Percentiles rank a stretch among this genome's conserved stretches.
Evolutionary conservation across 2,797 vertebrate species (phyloP).

Genomic region (Leptoclinus maculatus): DNA sequence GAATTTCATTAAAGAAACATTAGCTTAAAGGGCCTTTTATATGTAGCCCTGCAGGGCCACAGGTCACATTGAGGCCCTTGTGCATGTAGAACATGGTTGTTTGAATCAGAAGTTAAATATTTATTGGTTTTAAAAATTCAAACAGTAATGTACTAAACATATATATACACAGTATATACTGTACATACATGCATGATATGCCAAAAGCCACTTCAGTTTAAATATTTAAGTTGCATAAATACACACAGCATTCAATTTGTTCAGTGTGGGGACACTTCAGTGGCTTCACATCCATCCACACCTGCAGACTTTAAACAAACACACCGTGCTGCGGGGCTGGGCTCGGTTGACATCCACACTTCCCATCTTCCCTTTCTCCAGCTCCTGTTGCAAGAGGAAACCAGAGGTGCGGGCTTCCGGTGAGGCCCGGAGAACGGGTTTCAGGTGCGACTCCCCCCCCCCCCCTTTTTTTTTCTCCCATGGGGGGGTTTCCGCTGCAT

Average conservation of each 20-base stretch:
- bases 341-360: slow-evolving; percentile 34
- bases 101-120: not conserved
- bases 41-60: no score
- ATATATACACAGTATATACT: no score
- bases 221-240: not conserved
- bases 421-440: slow-evolving; percentile 42
- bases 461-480: slow-evolving; percentile 3
- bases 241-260: not conserved
- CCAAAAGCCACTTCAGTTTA: not conserved
- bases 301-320: not conserved
- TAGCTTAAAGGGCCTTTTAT: no score
- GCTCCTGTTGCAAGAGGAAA: slow-evolving; percentile 64
- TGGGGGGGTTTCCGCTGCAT: slow-evolving; percentile 27
- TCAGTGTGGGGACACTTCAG: not conserved
- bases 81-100: no score
- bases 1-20: no score
- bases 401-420: slow-evolving; percentile 70
- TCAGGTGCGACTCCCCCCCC: slow-evolving; percentile 51
- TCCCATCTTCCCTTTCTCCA: slow-evolving; percentile 47
- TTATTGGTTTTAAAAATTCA: not conserved
- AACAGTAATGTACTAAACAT: no score
- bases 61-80: no score
- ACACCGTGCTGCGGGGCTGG: not conserved
- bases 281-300: no score
- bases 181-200: not conserved